Base-by-base conservation (phyloP, 2,888 invertebrate genomes). In the Blastobasis lacticolella region DNA sequence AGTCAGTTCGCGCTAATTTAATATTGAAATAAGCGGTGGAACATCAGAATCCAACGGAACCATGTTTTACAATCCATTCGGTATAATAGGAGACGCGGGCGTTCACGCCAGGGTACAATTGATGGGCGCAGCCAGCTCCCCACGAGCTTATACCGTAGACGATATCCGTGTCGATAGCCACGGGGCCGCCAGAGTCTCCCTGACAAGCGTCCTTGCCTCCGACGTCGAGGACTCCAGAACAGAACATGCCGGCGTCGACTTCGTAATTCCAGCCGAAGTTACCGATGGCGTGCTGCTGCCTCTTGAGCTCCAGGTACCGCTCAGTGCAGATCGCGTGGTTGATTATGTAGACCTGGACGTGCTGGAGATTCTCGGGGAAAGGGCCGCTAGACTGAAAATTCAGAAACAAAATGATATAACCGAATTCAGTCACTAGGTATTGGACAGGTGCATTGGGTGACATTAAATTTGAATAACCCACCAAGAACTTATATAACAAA, bases 161-260 rank as follows among this genome's bases (percentile, higher is more conserved):
- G 4, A 45, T 10, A 23, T 49, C 9, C n/a, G 42, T 42, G 10
- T 45, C 8, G 6, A 78, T 54, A 48, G 67, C 69, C 54, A 81
- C 59, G 52, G 81, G 79, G 49, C 81, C 81, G 40, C 81, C 81
- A 53, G 75, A 73, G 67, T 81, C 81, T 51, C 75, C 80, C 70
- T 75, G 67, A 53, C 67, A 67, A 10, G 63, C 57, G 46, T 63
- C 67, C 10, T 80, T 71, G 9, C 78, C 75, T 6, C 80, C 82
- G 5, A 75, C 75, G 46, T 73, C 71, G 1, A 74, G 61, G 67
- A 71, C 73, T 5, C 72, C 72, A 5, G 70, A 62, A 58, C 73
- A 74, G 51, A 74, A 42, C 74, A 75, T 74, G 58, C 69, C 71
- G 46, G 56, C 65, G 5, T 71, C 70, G 36, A 75, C 49, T 1